phyloP scores from a whole-genome alignment of 1,140 invertebrate genomes.

The Maniola jurtina region DNA sequence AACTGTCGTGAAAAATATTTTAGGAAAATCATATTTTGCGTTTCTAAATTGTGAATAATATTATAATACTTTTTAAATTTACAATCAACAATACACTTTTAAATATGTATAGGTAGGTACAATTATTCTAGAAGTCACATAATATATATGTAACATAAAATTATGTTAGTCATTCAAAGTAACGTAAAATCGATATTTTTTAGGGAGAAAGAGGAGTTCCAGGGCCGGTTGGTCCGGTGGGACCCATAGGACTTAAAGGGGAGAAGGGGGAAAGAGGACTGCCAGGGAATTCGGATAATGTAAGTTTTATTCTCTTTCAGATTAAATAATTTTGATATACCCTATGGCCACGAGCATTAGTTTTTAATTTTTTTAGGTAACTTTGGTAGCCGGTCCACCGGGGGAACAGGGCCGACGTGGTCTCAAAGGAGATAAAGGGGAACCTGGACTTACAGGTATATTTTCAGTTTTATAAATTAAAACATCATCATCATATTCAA shows the following conservation, averaged over 20 bases:
- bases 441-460: conserved; percentile 51
- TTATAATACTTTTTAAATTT: not conserved
- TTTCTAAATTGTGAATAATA: not conserved
- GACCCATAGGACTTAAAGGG: conserved; percentile 47
- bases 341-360: too few species aligned
- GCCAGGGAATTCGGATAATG: conserved; percentile 42
- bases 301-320: conserved; percentile 30
- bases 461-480: too few species aligned
- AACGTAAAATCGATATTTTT: conserved; percentile 3
- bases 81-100: too few species aligned
- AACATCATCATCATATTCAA: too few species aligned
- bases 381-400: conserved; percentile 36
- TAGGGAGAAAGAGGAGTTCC: conserved; percentile 66
- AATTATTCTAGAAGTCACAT: too few species aligned
- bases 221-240: conserved; percentile 42
- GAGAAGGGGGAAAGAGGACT: conserved; percentile 53
- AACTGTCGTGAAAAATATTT: too few species aligned
- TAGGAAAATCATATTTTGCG: too few species aligned
- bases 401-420: conserved; percentile 44
- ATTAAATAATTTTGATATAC: too few species aligned
- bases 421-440: conserved; percentile 51
- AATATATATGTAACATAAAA: too few species aligned
- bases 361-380: conserved; percentile 30
- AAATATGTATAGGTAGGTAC: too few species aligned
- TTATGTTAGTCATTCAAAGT: not conserved